A percentile compares a stretch with the other conserved stretches of the same genome.
These are phyloP conservation scores for Phania funesta DNA, from an alignment of 2,888 invertebrate species.

Conservation along the genomic window DNA sequence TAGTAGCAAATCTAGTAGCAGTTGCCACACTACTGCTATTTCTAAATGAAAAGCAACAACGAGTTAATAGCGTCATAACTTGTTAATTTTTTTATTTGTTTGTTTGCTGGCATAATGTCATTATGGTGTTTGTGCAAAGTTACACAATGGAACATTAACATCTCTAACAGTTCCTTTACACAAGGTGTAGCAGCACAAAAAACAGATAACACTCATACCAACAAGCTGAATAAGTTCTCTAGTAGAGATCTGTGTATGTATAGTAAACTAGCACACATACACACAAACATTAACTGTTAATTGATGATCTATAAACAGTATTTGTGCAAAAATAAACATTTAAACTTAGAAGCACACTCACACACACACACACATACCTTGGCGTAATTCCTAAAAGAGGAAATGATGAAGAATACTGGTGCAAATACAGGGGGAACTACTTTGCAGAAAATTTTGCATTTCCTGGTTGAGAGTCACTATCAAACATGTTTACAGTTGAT, in stretches of 20 bases:
- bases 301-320: no score
- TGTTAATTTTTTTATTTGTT: not conserved
- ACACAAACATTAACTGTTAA: conserved; percentile 20
- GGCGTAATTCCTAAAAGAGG: conserved; percentile 44
- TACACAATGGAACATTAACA: conserved; percentile 45
- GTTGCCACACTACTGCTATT: not conserved
- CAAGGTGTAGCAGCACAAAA: not conserved
- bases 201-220: conserved; percentile 25
- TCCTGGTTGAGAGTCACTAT: conserved; percentile 36
- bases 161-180: conserved; percentile 40
- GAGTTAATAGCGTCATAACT: not conserved
- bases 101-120: not conserved
- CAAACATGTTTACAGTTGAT: no score
- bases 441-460: conserved; percentile 34
- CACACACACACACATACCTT: not conserved
- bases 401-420: conserved; percentile 37
- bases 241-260: not conserved
- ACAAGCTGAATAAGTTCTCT: conserved; percentile 6
- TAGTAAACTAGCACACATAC: not conserved
- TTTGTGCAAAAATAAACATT: conserved; percentile 19
- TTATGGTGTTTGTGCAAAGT: conserved; percentile 28
- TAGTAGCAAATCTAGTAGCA: not conserved
- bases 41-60: not conserved
- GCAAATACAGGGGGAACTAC: not conserved
- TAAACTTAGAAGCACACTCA: not conserved